Evolutionary conservation across 1,140 invertebrate species (phyloP).

Genomic region (Vanessa tameamea): DNA sequence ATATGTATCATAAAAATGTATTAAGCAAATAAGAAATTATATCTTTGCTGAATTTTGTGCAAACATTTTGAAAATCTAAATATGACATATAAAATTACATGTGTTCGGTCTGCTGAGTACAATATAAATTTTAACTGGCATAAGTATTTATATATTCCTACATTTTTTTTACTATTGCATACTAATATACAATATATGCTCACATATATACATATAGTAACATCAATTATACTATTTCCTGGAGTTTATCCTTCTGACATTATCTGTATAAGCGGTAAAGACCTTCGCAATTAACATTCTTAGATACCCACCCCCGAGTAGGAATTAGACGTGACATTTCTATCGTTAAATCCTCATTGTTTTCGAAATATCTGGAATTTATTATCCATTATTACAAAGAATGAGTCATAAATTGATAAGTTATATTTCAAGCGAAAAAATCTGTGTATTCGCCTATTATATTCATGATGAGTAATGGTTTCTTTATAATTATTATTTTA

Average conservation of each 20-base stretch:
- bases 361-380: slow-evolving; percentile 35
- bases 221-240: not conserved
- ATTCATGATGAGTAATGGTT: too few species aligned
- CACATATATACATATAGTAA: not conserved
- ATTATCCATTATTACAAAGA: not conserved
- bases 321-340: slow-evolving; percentile 29
- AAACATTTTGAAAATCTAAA: too few species aligned
- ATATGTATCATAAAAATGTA: too few species aligned
- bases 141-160: too few species aligned
- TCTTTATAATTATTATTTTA: too few species aligned
- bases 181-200: not conserved
- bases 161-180: not conserved
- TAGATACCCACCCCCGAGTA: slow-evolving; percentile 34
- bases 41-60: too few species aligned
- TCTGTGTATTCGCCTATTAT: too few species aligned
- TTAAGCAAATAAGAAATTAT: too few species aligned
- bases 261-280: slow-evolving; percentile 48
- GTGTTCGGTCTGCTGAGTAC: too few species aligned
- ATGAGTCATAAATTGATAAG: not conserved
- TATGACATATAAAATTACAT: too few species aligned
- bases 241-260: slow-evolving; percentile 15
- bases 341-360: slow-evolving; percentile 29
- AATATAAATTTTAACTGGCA: too few species aligned
- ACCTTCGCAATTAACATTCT: slow-evolving; percentile 74
- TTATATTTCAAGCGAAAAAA: too few species aligned